These are phyloP conservation scores for Metopolophium dirhodum DNA, from an alignment of 1,140 invertebrate species.

Conservation along the genomic window DNA sequence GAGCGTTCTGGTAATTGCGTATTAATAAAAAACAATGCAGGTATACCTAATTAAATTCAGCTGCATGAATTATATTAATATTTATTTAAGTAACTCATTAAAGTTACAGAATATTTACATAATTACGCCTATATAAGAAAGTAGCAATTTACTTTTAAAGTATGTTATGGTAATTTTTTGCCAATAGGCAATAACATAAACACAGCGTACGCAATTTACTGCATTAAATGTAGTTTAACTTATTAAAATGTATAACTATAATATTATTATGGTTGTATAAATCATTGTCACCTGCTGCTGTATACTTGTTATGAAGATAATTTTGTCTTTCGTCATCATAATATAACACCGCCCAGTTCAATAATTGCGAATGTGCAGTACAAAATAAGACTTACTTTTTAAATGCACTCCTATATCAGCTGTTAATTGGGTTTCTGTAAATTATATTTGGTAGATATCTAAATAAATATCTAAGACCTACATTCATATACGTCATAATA, in stretches of 20 bases:
- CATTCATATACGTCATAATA: neutral
- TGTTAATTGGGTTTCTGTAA: neutral
- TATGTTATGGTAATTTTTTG: conserved; percentile 35
- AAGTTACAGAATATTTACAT: neutral
- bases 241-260: neutral
- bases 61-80: neutral
- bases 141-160: neutral
- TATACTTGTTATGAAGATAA: neutral
- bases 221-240: neutral
- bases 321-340: neutral
- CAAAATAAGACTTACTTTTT: too few relatives aligned
- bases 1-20: neutral
- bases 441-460: neutral
- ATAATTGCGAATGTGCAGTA: neutral
- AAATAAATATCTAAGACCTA: neutral
- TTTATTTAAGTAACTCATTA: neutral
- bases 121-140: neutral
- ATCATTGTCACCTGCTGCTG: neutral
- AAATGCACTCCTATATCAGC: neutral
- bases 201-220: neutral
- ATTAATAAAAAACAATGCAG: neutral
- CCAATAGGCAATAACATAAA: conserved; percentile 7
- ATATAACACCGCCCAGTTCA: neutral
- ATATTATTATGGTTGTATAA: neutral
- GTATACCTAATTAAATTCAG: neutral